Conservation (phyloP, 2,888 invertebrate species). For the Patella pellucida region DNA sequence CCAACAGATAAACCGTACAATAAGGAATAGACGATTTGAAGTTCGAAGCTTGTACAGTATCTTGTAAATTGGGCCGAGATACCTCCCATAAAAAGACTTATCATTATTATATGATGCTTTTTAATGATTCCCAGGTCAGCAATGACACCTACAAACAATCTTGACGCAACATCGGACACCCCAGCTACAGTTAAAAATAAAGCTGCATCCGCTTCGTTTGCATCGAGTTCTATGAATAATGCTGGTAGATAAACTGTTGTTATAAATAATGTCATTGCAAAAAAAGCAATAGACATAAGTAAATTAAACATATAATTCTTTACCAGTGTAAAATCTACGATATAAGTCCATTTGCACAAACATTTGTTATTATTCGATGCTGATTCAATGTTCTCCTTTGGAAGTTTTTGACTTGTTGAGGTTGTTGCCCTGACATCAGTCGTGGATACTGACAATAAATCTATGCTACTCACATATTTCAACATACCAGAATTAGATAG, state of each 20-base stretch:
- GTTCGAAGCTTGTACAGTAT: not conserved
- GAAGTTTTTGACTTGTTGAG: no score
- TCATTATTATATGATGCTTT: not conserved
- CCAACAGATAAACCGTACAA: not conserved
- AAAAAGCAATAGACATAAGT: not conserved
- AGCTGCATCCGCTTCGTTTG: not conserved
- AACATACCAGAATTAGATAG: no score
- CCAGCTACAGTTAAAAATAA: not conserved
- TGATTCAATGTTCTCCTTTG: not conserved
- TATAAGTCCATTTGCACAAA: not conserved
- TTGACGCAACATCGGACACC: not conserved
- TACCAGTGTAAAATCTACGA: not conserved
- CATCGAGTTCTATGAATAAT: not conserved
- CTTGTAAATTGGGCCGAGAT: not conserved
- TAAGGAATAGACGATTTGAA: not conserved
- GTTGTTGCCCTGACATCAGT: no score
- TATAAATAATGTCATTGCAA: not conserved
- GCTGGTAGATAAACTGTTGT: not conserved
- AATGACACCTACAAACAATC: not conserved
- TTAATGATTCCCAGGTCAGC: not conserved
- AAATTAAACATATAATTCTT: not conserved
- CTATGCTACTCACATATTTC: no score
- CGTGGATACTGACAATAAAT: no score
- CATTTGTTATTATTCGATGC: not conserved
- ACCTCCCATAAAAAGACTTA: not conserved